Base-by-base conservation (phyloP, 2,888 invertebrate species). In the Beris morrisii region DNA sequence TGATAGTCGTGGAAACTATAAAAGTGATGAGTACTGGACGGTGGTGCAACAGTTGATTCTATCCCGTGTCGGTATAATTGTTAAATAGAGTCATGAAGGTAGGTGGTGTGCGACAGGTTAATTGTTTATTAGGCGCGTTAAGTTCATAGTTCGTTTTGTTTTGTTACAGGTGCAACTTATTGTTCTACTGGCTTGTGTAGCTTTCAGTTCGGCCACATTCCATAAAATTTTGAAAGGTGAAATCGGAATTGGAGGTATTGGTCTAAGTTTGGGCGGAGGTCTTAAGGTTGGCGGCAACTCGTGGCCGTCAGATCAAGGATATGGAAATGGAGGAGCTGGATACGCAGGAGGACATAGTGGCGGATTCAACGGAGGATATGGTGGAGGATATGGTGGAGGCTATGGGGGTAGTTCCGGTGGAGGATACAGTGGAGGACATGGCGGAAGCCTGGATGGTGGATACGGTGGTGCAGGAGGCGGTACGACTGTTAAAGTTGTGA, bases 71-170 rank as follows among this genome's bases (percentile, higher is more conserved):
- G 52, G 52, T 13, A 38, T 12, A 32, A 22, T 38, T 22, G 52
- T 11, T 13, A 15, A 28, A n/a, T n/a, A n/a, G n/a, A 59, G 32
- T 13, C 32, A 61, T 61, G 61, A 61, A 61, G 38, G 61, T 61
- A 22, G 50, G 61, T 30, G 9, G 3, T 5, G 31, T 48, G 38
- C 2, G 3, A 7, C 9, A 38, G 38, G 38, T 38, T 38, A 38
- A 38, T 38, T 38, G 4, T 7, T 38, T 7, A 38, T 4, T 30
- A 52, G 22, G 4, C n/a, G 50, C 22, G 38, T 7, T 3, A 12
- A 32, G 13, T 50, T 4, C 13, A 12, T 32, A 9, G n/a, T 46
- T 4, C 7, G 32, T 12, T 48, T 31, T 48, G 38, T 38, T 28
- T 58, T 13, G 7, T 61, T 59, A 13, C 44, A 61, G 61, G 38